Percentiles rank a stretch among this genome's conserved stretches.
phyloP scores from a whole-genome alignment of 2,888 invertebrate species.

The Eristalis arbustorum region DNA sequence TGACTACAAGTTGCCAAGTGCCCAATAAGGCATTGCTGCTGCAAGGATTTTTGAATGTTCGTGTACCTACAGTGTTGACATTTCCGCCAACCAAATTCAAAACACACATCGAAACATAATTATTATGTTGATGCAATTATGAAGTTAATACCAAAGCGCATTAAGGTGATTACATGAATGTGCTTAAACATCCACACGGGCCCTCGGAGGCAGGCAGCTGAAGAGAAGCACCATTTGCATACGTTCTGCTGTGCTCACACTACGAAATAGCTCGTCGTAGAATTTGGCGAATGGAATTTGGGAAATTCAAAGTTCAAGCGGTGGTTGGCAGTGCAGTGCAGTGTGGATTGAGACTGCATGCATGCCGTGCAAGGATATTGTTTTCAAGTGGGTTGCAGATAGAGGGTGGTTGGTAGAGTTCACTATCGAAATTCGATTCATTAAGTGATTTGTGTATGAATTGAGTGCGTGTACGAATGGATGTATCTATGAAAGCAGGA shows the following conservation, averaged over 20 bases:
- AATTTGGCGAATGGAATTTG: slow-evolving; percentile 27
- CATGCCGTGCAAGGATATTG: not conserved
- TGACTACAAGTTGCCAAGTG: not conserved
- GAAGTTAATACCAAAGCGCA: slow-evolving; percentile 45
- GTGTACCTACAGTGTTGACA: not conserved
- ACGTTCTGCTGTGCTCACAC: slow-evolving; percentile 1
- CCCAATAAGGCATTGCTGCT: not conserved
- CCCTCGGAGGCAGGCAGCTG: not conserved
- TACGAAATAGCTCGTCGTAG: slow-evolving; percentile 2
- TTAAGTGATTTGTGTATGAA: slow-evolving; percentile 20
- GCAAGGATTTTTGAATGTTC: not conserved
- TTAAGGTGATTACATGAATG: slow-evolving; percentile 41
- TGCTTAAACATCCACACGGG: slow-evolving; percentile 4
- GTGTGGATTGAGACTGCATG: not conserved
- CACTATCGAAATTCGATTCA: slow-evolving; percentile 9
- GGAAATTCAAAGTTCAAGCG: slow-evolving; percentile 24
- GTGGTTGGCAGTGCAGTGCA: not conserved
- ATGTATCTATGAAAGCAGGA: not conserved
- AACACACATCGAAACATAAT: slow-evolving; percentile 24
- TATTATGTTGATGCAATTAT: slow-evolving; percentile 45
- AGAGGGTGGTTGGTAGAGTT: not conserved
- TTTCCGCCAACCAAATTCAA: slow-evolving; percentile 16
- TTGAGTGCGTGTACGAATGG: not conserved
- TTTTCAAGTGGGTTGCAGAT: not conserved
- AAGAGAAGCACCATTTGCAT: not conserved